Evolutionary conservation across 2,888 invertebrate species (phyloP), one percentile per base, ranked within the genome.

Genomic region (Punctoribates punctum): DNA sequence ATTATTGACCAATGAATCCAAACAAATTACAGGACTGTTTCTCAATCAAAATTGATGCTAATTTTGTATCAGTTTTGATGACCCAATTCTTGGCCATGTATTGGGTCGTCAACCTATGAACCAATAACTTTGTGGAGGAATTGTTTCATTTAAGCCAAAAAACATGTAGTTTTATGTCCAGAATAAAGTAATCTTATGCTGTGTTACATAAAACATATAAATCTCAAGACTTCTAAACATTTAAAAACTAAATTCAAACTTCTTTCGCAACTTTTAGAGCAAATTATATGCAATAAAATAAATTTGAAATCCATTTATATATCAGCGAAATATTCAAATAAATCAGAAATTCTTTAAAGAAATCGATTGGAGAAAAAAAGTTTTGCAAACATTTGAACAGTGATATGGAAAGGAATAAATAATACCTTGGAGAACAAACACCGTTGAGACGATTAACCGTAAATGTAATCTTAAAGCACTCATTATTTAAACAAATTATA

Each of bases 41-140:
- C 23, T 57, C 23, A 57, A 57, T 65, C 34, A n/a, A 70, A 42
- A 70, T 70, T 70, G 70, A 70, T 70, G 70, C 42, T 70, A 70
- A 70, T 70, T 70, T 70, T 42, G 70, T 70, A 70, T 70, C 23
- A 70, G 70, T 70, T 62, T 70, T 70, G 70, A 70, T 70, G 70
- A 70, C 70, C 70, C 46, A 70, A 42, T 70, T 70, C 38, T 34
- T n/a, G 23, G 70, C 70, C 23, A 38, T n/a, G 70, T 42, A 42
- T 70, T 70, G 70, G 70, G 70, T 70, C 70, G 38, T 70, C 70
- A 70, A 70, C 70, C 70, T 70, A 42, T 70, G 70, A 70, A 70
- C 70, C 23, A 70, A 70, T 70, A 70, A 29, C 25, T 62, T 27
- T 62, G 23, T 23, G n/a, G 27, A 54, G n/a, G 23, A n/a, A 54